Conservation (phyloP, 2,888 invertebrate genomes). For the Physocephala rufipes region DNA sequence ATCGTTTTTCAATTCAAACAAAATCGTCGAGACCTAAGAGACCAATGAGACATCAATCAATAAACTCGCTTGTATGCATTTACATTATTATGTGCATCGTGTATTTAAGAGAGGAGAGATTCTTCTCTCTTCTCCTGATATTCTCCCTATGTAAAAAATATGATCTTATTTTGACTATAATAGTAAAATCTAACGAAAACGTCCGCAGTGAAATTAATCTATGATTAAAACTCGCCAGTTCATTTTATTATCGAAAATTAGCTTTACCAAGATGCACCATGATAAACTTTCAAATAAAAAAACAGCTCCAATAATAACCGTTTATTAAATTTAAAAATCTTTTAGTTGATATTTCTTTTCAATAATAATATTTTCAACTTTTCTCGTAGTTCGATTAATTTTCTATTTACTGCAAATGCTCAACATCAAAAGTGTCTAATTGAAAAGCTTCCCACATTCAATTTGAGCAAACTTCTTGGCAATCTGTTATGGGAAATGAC, state of each 20-base stretch:
- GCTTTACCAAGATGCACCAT: neutral
- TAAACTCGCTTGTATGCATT: too few relatives aligned
- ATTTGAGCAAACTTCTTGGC: conserved; percentile 14
- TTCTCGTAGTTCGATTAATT: neutral
- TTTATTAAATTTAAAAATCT: too few relatives aligned
- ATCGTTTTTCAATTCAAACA: too few relatives aligned
- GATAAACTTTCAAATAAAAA: neutral
- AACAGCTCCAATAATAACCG: neutral
- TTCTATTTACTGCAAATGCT: neutral
- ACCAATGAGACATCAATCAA: too few relatives aligned
- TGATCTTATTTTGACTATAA: too few relatives aligned
- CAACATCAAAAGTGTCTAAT: neutral
- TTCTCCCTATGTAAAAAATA: too few relatives aligned
- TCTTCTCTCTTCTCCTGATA: too few relatives aligned
- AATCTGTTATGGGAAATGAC: conserved; percentile 24
- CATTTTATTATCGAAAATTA: neutral
- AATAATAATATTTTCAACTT: neutral
- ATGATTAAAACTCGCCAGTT: neutral
- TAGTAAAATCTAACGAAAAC: too few relatives aligned
- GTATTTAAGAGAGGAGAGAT: too few relatives aligned
- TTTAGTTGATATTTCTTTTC: too few relatives aligned
- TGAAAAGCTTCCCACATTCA: conserved; percentile 15
- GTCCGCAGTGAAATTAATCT: neutral
- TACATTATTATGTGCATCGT: too few relatives aligned
- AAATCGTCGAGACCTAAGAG: too few relatives aligned